Evolutionary conservation across 2,888 invertebrate genomes (phyloP).

Genomic region (Lepidochrysops patricia): DNA sequence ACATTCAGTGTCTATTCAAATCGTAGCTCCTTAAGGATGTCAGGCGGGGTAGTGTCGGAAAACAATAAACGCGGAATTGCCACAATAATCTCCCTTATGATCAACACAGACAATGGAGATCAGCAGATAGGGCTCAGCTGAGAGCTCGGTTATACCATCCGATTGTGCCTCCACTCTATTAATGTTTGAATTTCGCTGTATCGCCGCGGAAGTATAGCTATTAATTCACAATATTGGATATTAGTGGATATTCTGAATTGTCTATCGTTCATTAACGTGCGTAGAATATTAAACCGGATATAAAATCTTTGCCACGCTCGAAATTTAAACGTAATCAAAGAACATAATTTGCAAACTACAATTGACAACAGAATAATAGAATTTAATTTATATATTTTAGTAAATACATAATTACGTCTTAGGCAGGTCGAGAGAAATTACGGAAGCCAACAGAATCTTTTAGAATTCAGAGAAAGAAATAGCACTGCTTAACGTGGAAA

Average conservation of each 20-base stretch:
- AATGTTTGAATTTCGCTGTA: constrained; percentile 74
- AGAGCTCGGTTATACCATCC: constrained; percentile 73
- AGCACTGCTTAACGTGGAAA: too few species aligned
- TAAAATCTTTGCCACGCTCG: too few species aligned
- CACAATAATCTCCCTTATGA: constrained; percentile 71
- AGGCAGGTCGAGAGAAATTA: too few species aligned
- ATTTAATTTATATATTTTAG: too few species aligned
- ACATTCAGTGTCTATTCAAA: constrained; percentile 3
- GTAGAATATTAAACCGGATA: too few species aligned
- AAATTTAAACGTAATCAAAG: too few species aligned
- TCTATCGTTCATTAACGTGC: constrained; percentile 27
- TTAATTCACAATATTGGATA: constrained; percentile 40
- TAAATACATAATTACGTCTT: too few species aligned
- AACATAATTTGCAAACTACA: too few species aligned
- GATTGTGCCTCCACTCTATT: constrained; percentile 72
- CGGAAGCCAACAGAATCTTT: too few species aligned
- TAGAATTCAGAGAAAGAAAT: too few species aligned
- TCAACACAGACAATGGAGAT: constrained; percentile 68
- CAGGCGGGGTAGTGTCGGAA: constrained; percentile 60
- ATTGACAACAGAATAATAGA: too few species aligned
- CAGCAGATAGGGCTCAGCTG: constrained; percentile 69
- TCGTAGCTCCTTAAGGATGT: constrained; percentile 37
- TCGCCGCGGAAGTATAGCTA: constrained; percentile 43
- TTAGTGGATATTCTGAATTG: constrained; percentile 51
- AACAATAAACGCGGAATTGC: constrained; percentile 70